Percentiles rank a stretch among this genome's conserved stretches.
phyloP scores from a whole-genome alignment of 2,113 vertebrate species.

The Macquaria ambigua region DNA sequence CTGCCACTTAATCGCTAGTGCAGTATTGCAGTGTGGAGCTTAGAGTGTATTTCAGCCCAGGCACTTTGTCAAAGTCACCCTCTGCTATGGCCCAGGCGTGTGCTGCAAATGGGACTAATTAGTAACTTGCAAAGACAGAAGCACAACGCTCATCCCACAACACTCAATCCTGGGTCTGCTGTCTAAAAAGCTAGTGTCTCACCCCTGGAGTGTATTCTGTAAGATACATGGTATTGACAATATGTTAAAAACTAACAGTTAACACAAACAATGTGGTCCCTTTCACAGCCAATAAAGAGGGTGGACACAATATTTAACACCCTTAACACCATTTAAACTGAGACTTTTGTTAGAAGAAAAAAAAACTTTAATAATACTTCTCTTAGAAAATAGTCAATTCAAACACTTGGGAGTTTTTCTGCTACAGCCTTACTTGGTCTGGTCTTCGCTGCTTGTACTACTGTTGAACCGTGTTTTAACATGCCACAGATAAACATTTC shows the following conservation, averaged over 20 bases:
- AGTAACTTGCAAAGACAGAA: constrained; percentile 74
- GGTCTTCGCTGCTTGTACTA: background rate
- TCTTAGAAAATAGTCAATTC: background rate
- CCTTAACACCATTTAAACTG: background rate
- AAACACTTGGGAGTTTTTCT: background rate
- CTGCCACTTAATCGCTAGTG: constrained; percentile 73
- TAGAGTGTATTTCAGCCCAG: constrained; percentile 67
- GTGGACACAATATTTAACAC: background rate
- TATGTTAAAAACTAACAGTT: constrained; percentile 47
- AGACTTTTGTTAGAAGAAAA: background rate
- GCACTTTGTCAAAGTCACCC: constrained; percentile 82
- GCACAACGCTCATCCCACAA: constrained; percentile 54
- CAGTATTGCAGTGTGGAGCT: constrained; percentile 71
- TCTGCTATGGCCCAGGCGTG: constrained; percentile 60
- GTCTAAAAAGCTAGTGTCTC: constrained; percentile 46
- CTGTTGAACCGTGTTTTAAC: background rate
- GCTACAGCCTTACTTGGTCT: background rate
- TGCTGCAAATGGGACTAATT: constrained; percentile 82
- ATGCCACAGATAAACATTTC: background rate
- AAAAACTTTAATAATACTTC: background rate
- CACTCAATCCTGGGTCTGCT: constrained; percentile 52
- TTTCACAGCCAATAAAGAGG: background rate
- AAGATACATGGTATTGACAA: constrained; percentile 57
- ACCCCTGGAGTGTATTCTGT: background rate
- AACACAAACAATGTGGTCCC: constrained; percentile 19